Conservation (phyloP, 2,113 vertebrate genomes). For the Parotia lawesii region DNA sequence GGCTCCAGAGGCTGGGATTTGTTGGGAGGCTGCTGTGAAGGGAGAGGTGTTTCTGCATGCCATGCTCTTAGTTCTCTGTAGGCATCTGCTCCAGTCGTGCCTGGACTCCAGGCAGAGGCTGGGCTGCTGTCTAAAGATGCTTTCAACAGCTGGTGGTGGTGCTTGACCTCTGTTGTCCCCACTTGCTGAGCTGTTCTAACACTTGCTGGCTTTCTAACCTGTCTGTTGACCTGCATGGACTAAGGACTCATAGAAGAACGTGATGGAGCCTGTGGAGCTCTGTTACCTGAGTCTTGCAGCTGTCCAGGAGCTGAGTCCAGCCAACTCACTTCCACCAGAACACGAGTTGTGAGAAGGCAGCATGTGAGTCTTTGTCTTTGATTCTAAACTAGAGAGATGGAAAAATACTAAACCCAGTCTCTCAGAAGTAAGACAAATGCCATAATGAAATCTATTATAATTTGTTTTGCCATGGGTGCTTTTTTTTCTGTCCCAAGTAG, state of each 20-base stretch:
- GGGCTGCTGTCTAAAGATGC: neutral
- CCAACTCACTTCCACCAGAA: neutral
- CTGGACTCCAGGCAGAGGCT: neutral
- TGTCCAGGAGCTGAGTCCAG: neutral
- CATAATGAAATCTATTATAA: neutral
- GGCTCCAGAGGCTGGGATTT: neutral
- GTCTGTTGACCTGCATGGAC: neutral
- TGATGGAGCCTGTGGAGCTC: neutral
- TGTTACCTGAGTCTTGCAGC: neutral
- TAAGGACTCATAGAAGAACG: neutral
- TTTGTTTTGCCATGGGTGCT: neutral
- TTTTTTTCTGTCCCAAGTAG: neutral
- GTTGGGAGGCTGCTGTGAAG: neutral
- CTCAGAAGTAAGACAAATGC: neutral
- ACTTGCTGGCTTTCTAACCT: neutral
- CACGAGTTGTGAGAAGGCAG: accelerated
- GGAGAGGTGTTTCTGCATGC: neutral
- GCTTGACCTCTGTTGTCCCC: neutral
- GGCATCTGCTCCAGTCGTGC: neutral
- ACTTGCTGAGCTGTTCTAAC: neutral
- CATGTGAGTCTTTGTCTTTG: neutral
- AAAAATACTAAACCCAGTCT: neutral
- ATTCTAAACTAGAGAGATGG: neutral
- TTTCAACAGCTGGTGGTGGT: neutral
- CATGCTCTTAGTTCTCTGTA: neutral